Conservation (phyloP, 2,113 vertebrate genomes). For the Corydoras maculifer region DNA sequence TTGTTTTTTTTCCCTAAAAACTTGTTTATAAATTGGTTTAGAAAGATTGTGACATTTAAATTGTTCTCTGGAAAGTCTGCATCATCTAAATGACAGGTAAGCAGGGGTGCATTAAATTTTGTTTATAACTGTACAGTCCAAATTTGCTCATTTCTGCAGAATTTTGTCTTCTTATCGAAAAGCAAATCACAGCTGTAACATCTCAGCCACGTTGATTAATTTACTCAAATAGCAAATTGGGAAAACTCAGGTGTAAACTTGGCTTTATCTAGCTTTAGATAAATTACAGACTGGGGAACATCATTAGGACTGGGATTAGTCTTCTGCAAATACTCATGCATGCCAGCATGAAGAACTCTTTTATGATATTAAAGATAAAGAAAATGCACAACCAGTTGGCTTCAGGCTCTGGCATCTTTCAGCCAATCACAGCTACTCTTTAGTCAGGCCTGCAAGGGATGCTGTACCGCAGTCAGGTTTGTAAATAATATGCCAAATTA, state of each 20-base stretch:
- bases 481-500: constrained; percentile 44
- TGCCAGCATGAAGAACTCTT: constrained; percentile 12
- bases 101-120: too few relatives aligned
- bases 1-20: too few relatives aligned
- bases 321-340: constrained; percentile 5
- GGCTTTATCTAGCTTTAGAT: constrained; percentile 2
- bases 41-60: too few relatives aligned
- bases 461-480: constrained; percentile 21
- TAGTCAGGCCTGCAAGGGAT: constrained; percentile 4
- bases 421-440: constrained; percentile 17
- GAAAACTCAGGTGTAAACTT: background rate
- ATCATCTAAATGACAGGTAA: too few relatives aligned
- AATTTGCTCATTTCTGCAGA: constrained; percentile 25
- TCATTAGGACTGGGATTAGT: constrained; percentile 7
- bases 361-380: background rate
- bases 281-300: constrained; percentile 10
- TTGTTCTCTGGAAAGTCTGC: too few relatives aligned
- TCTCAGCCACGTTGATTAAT: constrained; percentile 22
- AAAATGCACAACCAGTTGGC: constrained; percentile 1
- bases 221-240: constrained; percentile 21
- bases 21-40: too few relatives aligned
- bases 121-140: background rate
- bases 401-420: constrained; percentile 16
- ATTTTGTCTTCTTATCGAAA: constrained; percentile 20
- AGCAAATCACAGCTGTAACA: background rate